Percentiles rank a stretch among this genome's conserved stretches.
These are phyloP conservation scores for Cyanoderma ruficeps DNA, from an alignment of 2,113 vertebrate species.

Conservation along the genomic window DNA sequence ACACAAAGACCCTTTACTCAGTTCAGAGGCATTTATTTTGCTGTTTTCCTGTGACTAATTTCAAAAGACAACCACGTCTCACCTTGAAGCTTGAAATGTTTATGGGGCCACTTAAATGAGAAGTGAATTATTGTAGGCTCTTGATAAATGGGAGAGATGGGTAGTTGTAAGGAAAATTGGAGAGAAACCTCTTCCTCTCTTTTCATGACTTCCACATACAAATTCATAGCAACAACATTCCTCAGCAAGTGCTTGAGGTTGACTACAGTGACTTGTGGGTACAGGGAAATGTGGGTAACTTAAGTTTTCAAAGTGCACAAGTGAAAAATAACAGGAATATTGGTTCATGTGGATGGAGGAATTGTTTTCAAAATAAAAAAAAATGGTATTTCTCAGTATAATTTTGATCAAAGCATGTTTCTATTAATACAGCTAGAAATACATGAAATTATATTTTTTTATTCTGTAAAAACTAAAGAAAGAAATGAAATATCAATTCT, in stretches of 20 bases:
- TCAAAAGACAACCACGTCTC: not conserved
- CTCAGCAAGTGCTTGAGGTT: not conserved
- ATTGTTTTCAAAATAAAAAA: not conserved
- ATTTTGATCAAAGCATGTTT: not conserved
- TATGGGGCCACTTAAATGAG: not conserved
- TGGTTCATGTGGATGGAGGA: not conserved
- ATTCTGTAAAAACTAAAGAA: not conserved
- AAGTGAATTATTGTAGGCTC: not conserved
- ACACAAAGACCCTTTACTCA: not conserved
- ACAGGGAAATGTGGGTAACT: not conserved
- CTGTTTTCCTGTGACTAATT: not conserved
- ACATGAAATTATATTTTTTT: not conserved
- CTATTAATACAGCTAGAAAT: not conserved
- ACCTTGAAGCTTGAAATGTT: not conserved
- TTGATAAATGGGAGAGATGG: not conserved
- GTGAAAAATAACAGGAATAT: not conserved
- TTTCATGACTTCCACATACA: not conserved
- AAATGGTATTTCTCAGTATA: not conserved
- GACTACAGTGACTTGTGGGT: not conserved
- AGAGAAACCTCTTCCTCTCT: not conserved
- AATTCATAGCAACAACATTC: accelerated
- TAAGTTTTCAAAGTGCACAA: not conserved
- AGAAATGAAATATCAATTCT: not conserved
- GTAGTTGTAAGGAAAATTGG: not conserved
- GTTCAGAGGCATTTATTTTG: not conserved